These are phyloP conservation scores for Drosophila lini DNA, from an alignment of 1,140 invertebrate species.

Conservation along the genomic window DNA sequence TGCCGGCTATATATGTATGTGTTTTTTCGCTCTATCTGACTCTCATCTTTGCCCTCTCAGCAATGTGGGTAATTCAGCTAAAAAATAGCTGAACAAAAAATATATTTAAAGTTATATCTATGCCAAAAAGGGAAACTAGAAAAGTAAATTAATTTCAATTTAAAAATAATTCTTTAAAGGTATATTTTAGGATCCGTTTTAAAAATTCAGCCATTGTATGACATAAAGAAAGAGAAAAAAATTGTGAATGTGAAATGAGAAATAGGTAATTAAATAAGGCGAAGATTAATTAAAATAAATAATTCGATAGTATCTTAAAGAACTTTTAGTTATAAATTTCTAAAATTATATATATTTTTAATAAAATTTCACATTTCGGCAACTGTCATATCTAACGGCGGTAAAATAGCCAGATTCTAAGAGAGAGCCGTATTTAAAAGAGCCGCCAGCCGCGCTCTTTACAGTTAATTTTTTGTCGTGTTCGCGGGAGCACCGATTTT, in stretches of 20 bases:
- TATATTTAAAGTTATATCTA: too few species aligned
- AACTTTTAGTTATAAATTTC: too few species aligned
- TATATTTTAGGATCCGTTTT: too few species aligned
- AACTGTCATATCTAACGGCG: background rate
- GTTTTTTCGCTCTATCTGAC: background rate
- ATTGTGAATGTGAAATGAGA: too few species aligned
- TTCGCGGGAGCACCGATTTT: conserved; percentile 24
- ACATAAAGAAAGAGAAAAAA: too few species aligned
- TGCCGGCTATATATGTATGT: background rate
- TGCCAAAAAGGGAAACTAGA: background rate
- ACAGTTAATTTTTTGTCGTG: conserved; percentile 34
- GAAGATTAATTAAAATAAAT: too few species aligned
- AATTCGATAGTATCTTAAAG: too few species aligned
- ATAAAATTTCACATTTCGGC: too few species aligned
- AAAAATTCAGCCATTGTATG: too few species aligned
- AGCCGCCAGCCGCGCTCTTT: background rate
- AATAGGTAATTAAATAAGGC: too few species aligned
- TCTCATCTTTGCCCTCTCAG: background rate
- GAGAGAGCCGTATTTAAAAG: conserved; percentile 43
- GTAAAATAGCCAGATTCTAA: conserved; percentile 2
- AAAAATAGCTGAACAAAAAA: background rate
- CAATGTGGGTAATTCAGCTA: background rate
- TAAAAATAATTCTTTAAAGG: too few species aligned
- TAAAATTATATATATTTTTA: too few species aligned
- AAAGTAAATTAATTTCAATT: background rate